Evolutionary conservation across 2,113 vertebrate genomes (phyloP).

Genomic region (Crotophaga sulcirostris): DNA sequence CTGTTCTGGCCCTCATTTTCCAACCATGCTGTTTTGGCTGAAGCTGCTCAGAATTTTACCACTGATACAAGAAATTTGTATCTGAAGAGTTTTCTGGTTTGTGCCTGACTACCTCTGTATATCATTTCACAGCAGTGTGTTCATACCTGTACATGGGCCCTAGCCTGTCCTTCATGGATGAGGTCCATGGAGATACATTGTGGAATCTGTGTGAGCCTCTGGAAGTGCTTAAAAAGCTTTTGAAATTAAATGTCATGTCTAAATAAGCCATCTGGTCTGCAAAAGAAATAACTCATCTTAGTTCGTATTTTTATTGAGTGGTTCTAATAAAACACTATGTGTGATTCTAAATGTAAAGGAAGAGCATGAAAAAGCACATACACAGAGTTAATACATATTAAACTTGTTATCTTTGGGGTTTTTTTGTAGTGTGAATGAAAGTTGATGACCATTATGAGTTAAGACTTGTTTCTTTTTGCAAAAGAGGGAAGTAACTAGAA

Average conservation of each 20-base stretch:
- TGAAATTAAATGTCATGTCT: neutral
- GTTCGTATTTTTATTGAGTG: too few relatives aligned
- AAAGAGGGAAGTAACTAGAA: neutral
- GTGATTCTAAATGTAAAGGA: neutral
- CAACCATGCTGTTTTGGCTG: neutral
- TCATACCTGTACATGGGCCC: neutral
- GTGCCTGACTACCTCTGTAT: neutral
- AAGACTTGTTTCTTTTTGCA: neutral
- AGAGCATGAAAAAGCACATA: neutral
- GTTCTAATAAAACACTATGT: neutral
- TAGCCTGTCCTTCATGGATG: neutral
- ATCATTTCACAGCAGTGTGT: neutral
- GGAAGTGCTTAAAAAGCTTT: neutral
- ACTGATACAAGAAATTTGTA: neutral
- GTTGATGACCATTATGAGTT: neutral
- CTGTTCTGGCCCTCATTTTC: neutral
- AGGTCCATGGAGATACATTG: neutral
- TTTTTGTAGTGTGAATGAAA: neutral
- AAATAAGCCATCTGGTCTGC: neutral
- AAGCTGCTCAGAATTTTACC: neutral
- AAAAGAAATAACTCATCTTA: neutral
- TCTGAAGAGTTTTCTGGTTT: neutral
- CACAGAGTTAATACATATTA: neutral
- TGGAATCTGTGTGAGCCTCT: neutral
- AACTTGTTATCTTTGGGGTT: neutral